These are phyloP conservation scores for Catocala fraxini DNA, from an alignment of 2,888 invertebrate genomes.

Conservation along the genomic window DNA sequence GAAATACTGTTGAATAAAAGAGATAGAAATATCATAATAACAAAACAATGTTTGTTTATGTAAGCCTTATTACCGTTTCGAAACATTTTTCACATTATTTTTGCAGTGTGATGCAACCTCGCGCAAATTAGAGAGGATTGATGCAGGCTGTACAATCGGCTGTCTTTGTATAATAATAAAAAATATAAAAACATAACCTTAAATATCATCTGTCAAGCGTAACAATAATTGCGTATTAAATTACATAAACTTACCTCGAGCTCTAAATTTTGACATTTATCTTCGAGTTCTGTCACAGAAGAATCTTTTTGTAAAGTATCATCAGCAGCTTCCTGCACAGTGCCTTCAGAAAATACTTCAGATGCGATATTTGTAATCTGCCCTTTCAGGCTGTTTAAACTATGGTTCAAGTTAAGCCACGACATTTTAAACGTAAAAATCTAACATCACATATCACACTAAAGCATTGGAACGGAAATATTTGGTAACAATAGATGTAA, in stretches of 20 bases:
- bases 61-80: conserved; percentile 24
- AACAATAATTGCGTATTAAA: conserved; percentile 33
- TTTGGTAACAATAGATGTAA: conserved; percentile 66
- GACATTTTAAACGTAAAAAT: conserved; percentile 83
- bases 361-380: conserved; percentile 96
- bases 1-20: conserved; percentile 22
- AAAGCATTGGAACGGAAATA: conserved; percentile 56
- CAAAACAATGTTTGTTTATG: conserved; percentile 29
- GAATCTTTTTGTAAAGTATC: conserved; percentile 55
- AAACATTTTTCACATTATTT: conserved; percentile 17
- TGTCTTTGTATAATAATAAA: conserved; percentile 39
- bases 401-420: conserved; percentile 90
- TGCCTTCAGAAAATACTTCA: conserved; percentile 94
- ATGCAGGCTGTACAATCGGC: conserved; percentile 25
- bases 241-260: conserved; percentile 85
- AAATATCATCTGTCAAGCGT: conserved; percentile 67
- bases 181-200: conserved; percentile 82
- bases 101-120: conserved; percentile 32
- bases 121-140: conserved; percentile 37
- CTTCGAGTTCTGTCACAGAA: conserved; percentile 84
- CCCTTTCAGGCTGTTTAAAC: conserved; percentile 92
- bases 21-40: conserved; percentile 32
- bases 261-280: conserved; percentile 87
- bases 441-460: conserved; percentile 71
- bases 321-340: conserved; percentile 80